Base-by-base conservation (phyloP, 92 coral and sea anemone species). In the Porites divaricata region DNA sequence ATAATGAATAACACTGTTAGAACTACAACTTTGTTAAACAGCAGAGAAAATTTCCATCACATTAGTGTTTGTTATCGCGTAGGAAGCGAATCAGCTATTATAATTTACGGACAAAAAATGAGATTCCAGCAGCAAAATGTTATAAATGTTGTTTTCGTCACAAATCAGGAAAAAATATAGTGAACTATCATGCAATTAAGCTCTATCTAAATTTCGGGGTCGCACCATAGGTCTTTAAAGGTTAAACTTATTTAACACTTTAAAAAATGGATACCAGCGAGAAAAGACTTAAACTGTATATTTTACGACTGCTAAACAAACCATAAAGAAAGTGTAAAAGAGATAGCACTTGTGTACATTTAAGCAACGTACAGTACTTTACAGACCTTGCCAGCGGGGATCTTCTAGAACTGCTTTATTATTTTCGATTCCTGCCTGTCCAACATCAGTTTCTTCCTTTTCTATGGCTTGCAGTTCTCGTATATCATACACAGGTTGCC, bases 321-420 rank as follows among this genome's bases (percentile, higher is more conserved):
- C 52, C 70, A 82, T 49, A 65, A 82, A 22, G 63, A 63, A 82
- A 72, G 70, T 74, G 77, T 77, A 67, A 79, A 79, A 74, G 57
- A 78, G 64, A 77, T 67, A 86, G 35, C 79, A 35, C 68, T 79
- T 86, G 88, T 89, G 90, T 83, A 87, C 91, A 88, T 86, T 63
- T 22, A 73, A 75, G 68, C 66, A 80, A 51, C 84, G 84, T 80
- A 80, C 85, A 72, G 86, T 82, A 82, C 79, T 82, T 85, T 84
- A 93, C 99, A 85, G 89, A 96, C 99, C 99, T 97, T 97, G 98
- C 99, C 99, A 97, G 81, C 99, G 93, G 76, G 98, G 98, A 93
- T 97, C 99, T 84, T 97, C 99, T 58, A 97, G 81, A 79, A 93
- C 98, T 26, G 98, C 99, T 79, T 95, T 97, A 79, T 93, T 95